Base-by-base conservation (phyloP, 2,113 vertebrate species). In the Aplodontia rufa region DNA sequence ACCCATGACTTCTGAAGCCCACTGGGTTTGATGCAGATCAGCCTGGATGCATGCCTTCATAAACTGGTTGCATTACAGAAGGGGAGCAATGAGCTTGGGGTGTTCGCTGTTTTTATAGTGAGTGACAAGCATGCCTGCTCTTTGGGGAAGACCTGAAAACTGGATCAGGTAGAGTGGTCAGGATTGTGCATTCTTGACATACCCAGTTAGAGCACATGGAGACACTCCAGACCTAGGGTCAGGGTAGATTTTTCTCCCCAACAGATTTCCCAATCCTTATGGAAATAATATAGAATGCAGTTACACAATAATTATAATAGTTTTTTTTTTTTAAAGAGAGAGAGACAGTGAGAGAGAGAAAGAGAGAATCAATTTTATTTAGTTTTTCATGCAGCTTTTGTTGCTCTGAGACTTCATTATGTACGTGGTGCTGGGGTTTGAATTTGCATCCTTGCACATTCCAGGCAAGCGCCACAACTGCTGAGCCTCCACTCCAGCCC, bases 191-290 rank as follows among this genome's bases (percentile, higher is more conserved):
- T 66, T 30, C 16, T n/a, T 19, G 53, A 30, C 14, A 30, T 19
- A 40, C 62, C 30, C 11, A 35, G 19, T 30, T 11, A 17, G 80
- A 40, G 9, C 28, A 24, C n/a, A 37, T 37, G 42, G 45, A 17
- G 37, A 13, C 37, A 20, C 6, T 40, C 8, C 2, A 37, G 58
- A 20, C 10, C 30, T 3, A 0, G n/a, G n/a, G 32, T n/a, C n/a
- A 60, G 3, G 37, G 40, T 20, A 45, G n/a, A 79, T 8, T 17
- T 13, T 30, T 3, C 69, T 64, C 10, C 30, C 6, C 30, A 45
- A 32, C 16, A 45, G 10, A 66, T 76, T 45, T 35, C 55, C 45
- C 64, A 60, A 40, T 7, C 42, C 14, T 2, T 58, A 64, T 17
- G 42, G 75, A 94, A 64, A 24, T 40, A 60, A 53, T 2, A 22